Conservation (phyloP, 2,888 invertebrate species). For the Apocheima hispidaria region DNA sequence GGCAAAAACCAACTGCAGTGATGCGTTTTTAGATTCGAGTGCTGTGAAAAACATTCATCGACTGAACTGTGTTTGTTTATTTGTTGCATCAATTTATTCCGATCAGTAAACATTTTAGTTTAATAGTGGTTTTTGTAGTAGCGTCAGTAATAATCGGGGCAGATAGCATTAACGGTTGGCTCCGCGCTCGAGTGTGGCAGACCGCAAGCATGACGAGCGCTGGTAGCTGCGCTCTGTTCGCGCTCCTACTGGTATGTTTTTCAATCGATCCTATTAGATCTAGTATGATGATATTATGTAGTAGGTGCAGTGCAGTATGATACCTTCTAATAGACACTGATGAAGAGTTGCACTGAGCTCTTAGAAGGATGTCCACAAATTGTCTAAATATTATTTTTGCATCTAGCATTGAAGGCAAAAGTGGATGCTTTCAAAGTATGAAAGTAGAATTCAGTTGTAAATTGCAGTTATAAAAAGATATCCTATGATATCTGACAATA, state of each 20-base stretch:
- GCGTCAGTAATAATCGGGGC: constrained; percentile 83
- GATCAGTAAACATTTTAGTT: constrained; percentile 42
- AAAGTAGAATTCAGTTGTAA: not conserved
- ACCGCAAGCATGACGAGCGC: constrained; percentile 85
- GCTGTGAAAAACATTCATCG: constrained; percentile 52
- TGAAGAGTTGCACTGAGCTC: not conserved
- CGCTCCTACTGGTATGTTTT: constrained; percentile 76
- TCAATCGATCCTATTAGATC: constrained; percentile 28
- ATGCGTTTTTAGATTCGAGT: constrained; percentile 38
- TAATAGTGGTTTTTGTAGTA: constrained; percentile 63
- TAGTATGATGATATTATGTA: constrained; percentile 5
- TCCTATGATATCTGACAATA: constrained; percentile 18
- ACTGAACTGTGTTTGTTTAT: constrained; percentile 48
- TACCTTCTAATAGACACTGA: not conserved
- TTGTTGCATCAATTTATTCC: constrained; percentile 37
- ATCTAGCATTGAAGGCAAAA: not conserved
- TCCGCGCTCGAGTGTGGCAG: constrained; percentile 84
- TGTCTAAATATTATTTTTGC: too few relatives aligned
- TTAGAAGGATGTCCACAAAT: too few relatives aligned
- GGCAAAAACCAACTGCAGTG: constrained; percentile 40
- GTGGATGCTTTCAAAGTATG: not conserved
- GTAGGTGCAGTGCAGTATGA: not conserved
- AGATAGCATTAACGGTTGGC: constrained; percentile 85
- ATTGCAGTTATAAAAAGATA: too few relatives aligned
- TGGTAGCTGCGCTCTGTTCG: constrained; percentile 75